Conservation (phyloP, 64 coral and sea anemone genomes). For the Montipora capricornis region DNA sequence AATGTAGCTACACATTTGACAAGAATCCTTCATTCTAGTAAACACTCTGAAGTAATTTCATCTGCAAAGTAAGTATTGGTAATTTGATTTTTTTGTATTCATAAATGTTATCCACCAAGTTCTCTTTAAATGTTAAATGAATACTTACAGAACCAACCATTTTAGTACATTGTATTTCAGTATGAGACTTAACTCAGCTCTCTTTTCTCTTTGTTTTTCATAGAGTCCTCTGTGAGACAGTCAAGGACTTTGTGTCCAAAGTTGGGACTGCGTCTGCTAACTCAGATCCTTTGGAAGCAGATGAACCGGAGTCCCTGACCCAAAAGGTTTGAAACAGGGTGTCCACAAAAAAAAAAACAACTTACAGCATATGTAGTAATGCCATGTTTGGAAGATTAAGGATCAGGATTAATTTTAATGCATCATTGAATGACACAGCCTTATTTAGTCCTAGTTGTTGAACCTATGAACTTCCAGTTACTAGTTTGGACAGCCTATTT, state of each 20-base stretch:
- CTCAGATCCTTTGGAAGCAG: constrained; percentile 78
- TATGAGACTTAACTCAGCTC: background rate
- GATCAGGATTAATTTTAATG: too few relatives aligned
- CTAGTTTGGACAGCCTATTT: too few relatives aligned
- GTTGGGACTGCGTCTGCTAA: constrained; percentile 91
- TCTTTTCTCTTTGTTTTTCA: background rate
- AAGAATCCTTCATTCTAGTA: constrained; percentile 94
- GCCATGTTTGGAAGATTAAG: too few relatives aligned
- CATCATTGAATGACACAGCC: too few relatives aligned
- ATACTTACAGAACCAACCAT: background rate
- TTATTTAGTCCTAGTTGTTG: too few relatives aligned
- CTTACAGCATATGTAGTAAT: too few relatives aligned
- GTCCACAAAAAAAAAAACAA: too few relatives aligned
- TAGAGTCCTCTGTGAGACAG: constrained; percentile 96
- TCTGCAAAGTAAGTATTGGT: constrained; percentile 76
- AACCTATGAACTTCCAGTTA: too few relatives aligned
- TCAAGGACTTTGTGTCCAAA: constrained; percentile 97
- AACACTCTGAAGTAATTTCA: constrained; percentile 92
- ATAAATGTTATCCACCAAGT: too few relatives aligned
- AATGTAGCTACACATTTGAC: constrained; percentile 95
- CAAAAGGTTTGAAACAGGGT: constrained; percentile 70
- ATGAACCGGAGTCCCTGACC: constrained; percentile 72
- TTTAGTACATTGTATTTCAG: background rate
- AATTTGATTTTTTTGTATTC: too few relatives aligned
- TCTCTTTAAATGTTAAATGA: background rate